Evolutionary conservation across 92 coral and sea anemone genomes (phyloP).

Genomic region (Pocillopora meandrina): DNA sequence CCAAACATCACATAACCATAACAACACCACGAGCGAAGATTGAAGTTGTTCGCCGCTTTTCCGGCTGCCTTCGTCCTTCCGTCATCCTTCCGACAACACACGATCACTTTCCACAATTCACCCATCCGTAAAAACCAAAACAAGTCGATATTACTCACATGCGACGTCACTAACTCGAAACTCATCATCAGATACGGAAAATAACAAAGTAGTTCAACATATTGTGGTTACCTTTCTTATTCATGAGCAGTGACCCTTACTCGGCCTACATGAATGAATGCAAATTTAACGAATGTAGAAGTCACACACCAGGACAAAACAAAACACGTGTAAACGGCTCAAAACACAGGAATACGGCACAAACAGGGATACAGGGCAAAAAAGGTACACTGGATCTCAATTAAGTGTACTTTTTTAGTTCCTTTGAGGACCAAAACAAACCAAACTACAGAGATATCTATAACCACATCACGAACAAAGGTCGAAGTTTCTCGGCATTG

Average conservation of each 20-base stretch:
- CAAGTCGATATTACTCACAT: too few relatives aligned
- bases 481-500: not conserved
- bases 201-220: too few relatives aligned
- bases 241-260: too few relatives aligned
- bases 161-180: too few relatives aligned
- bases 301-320: too few relatives aligned
- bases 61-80: not conserved
- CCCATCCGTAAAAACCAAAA: too few relatives aligned
- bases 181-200: too few relatives aligned
- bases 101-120: not conserved
- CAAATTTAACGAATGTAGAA: too few relatives aligned
- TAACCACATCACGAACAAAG: not conserved
- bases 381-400: not conserved
- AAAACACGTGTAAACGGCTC: not conserved
- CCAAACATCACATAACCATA: slow-evolving; percentile 2
- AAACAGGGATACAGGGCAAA: not conserved
- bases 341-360: not conserved
- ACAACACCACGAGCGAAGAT: not conserved
- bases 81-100: not conserved
- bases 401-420: not conserved
- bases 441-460: not conserved
- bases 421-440: not conserved
- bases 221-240: too few relatives aligned
- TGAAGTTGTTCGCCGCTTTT: not conserved
- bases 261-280: too few relatives aligned